Base-by-base conservation (phyloP, 2,113 vertebrate species). In the Lepus europaeus region DNA sequence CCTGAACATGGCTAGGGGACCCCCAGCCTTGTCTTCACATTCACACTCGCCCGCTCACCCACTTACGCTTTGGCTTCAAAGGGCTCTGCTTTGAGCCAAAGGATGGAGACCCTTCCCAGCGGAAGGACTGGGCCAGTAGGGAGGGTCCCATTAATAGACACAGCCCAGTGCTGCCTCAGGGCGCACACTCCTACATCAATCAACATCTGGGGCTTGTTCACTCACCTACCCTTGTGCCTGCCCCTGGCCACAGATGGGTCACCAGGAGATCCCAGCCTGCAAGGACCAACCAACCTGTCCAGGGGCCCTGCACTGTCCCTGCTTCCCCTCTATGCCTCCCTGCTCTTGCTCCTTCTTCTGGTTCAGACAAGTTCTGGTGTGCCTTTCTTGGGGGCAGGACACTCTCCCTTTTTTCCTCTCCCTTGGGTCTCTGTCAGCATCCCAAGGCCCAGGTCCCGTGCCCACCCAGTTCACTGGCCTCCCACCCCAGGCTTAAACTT, bases 401-500 rank as follows among this genome's bases (percentile, higher is more conserved):
- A 29, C 14, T 45, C 6, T 27, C n/a, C 9, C 17, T 11, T 86
- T 77, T 69, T 89, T 79, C 74, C 39, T 68, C 13, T 63, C 36
- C 23, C 45, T 79, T 31, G 73, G 22, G 36, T 92, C 85, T 94
- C 80, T 27, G 63, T 59, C 36, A 64, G 68, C 59, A 93, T 70
- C 89, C 77, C 72, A 72, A 6, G 22, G 45, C 49, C 31, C 92
- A 64, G 77, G 73, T 73, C 94, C 59, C 72, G 56, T 4, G 1
- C n/a, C 53, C 31, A 61, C 33, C 64, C 39, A 25, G n/a, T 53
- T 80, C 72, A 83, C 39, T 68, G 39, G 61, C 59, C 85, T 95
- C 64, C 76, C 84, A 79, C 77, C 77, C 89, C 1, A 0, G 69
- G 86, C 77, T 95, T 83, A 79, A 90, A 93, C 92, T 89, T 25